phyloP scores from a whole-genome alignment of 2,113 vertebrate species.

The Cygnus atratus region DNA sequence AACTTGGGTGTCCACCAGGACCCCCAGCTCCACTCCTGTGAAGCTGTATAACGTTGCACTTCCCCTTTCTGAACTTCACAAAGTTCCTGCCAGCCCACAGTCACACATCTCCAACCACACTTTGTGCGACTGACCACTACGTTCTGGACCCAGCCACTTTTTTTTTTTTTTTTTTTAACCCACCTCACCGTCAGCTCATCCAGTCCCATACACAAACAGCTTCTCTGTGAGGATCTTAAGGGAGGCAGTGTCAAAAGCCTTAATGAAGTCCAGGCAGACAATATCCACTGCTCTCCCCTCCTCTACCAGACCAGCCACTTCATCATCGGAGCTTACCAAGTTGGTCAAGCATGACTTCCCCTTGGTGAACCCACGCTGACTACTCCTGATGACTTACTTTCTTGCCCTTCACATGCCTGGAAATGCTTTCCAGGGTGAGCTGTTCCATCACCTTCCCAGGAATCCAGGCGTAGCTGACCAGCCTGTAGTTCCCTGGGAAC shows the following conservation, averaged over 20 bases:
- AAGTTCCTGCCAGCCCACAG: neutral
- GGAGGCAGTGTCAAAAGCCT: neutral
- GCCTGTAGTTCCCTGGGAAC: neutral
- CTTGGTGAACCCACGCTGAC: neutral
- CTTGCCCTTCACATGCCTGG: neutral
- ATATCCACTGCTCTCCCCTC: neutral
- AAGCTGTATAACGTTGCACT: neutral
- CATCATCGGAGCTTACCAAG: neutral
- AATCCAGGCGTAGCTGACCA: neutral
- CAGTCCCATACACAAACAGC: neutral
- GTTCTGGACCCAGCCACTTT: neutral
- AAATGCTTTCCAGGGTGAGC: neutral
- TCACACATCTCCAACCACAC: neutral
- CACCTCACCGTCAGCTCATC: neutral
- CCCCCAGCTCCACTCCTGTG: neutral
- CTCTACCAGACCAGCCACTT: neutral
- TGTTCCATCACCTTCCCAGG: neutral
- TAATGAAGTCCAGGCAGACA: neutral
- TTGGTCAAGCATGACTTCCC: neutral
- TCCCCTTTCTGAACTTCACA: neutral
- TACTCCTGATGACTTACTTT: neutral
- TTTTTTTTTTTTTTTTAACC: neutral
- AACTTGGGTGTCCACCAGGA: neutral
- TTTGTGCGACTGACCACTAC: neutral
- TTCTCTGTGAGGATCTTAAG: neutral